phyloP scores from a whole-genome alignment of 2,113 vertebrate genomes.

The Lutjanus erythropterus region DNA sequence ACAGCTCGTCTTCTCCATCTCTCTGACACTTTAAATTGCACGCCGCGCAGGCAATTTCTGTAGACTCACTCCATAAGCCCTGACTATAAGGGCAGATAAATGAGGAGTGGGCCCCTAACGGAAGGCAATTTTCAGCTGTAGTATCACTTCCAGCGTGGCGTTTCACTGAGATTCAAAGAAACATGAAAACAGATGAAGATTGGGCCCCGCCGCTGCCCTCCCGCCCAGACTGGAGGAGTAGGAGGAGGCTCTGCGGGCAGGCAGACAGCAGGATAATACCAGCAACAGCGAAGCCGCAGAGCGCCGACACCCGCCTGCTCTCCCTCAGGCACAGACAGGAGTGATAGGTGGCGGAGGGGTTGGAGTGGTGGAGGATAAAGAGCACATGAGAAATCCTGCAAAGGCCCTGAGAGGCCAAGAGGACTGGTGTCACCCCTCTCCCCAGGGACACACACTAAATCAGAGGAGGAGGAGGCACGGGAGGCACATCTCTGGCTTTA shows the following conservation, averaged over 20 bases:
- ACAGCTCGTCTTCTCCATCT: conserved; percentile 29
- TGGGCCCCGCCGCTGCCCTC: conserved; percentile 10
- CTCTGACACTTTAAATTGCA: conserved; percentile 43
- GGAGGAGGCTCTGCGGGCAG: conserved; percentile 19
- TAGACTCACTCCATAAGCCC: conserved; percentile 30
- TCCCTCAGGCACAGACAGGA: conserved; percentile 29
- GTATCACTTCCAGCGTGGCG: conserved; percentile 17
- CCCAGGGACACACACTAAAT: conserved; percentile 73
- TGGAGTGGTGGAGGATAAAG: conserved; percentile 43
- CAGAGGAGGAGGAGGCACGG: conserved; percentile 56
- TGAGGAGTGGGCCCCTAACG: conserved; percentile 32
- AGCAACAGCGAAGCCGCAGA: conserved; percentile 6
- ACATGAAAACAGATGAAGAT: conserved; percentile 50
- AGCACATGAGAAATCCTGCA: conserved; percentile 45
- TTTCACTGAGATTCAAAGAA: conserved; percentile 40
- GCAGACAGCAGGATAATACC: conserved; percentile 54
- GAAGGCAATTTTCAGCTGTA: conserved; percentile 42
- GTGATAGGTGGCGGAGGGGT: conserved; percentile 39
- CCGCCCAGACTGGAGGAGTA: conserved; percentile 16
- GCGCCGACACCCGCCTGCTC: conserved; percentile 21
- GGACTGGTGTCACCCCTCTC: conserved; percentile 50
- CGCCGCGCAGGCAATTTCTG: conserved; percentile 41
- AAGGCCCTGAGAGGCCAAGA: conserved; percentile 53
- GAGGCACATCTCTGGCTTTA: conserved; percentile 84
- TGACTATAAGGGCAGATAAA: conserved; percentile 41